phyloP scores from a whole-genome alignment of 2,797 vertebrate genomes.

The Cephalopachus bancanus region DNA sequence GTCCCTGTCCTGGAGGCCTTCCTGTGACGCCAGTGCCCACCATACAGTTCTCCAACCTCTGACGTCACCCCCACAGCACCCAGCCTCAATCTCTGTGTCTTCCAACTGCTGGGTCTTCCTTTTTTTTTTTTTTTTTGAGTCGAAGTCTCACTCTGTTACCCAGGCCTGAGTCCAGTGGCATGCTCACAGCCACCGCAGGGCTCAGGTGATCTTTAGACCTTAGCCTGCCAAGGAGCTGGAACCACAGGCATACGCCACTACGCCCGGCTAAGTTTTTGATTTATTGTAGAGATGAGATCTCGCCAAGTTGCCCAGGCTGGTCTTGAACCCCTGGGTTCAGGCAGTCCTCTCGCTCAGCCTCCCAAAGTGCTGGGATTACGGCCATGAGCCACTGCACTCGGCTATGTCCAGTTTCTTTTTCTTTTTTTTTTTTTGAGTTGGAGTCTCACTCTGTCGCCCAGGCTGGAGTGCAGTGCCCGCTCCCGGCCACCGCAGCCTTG shows the following conservation, averaged over 20 bases:
- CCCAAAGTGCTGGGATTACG: no score
- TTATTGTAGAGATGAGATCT: no score
- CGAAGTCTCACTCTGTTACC: not conserved
- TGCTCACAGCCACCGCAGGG: no score
- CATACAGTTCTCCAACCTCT: not conserved
- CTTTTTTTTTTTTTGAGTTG: not conserved
- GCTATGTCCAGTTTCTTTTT: not conserved
- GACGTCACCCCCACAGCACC: not conserved
- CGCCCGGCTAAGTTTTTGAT: no score
- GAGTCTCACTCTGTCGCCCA: not conserved
- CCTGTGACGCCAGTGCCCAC: not conserved
- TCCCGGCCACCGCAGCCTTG: no score
- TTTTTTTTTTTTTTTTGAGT: not conserved
- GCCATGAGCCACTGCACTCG: no score
- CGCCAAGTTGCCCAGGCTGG: no score
- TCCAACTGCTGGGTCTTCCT: not conserved
- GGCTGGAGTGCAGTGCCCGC: not conserved
- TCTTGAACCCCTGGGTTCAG: no score
- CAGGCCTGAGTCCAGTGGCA: not conserved
- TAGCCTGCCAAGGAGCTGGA: no score
- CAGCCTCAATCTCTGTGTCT: not conserved
- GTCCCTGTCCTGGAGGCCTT: not conserved
- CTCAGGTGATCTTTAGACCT: no score
- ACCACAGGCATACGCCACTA: no score
- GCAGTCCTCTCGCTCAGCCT: no score